Percentiles rank a stretch among this genome's conserved stretches.
These are phyloP conservation scores for Rhingia campestris DNA, from an alignment of 2,888 invertebrate genomes.

Conservation along the genomic window DNA sequence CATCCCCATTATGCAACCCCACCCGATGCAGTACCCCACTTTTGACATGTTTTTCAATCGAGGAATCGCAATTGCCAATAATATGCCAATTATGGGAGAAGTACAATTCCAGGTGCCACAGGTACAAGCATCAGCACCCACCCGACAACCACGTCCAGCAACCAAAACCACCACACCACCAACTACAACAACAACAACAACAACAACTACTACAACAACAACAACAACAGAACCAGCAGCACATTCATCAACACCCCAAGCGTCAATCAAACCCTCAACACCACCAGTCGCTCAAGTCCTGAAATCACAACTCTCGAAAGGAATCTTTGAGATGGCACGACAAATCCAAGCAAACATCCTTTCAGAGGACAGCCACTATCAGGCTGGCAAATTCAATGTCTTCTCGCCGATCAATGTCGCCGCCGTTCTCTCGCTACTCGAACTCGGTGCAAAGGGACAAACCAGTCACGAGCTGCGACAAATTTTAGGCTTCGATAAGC, in stretches of 20 bases:
- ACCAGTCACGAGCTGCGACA: constrained; percentile 87
- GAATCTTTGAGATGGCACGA: constrained; percentile 71
- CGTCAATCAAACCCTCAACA: constrained; percentile 45
- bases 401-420: constrained; percentile 88
- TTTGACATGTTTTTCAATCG: constrained; percentile 49
- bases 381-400: constrained; percentile 80
- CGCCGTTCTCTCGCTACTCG: constrained; percentile 86
- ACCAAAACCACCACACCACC: background rate
- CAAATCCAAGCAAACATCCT: constrained; percentile 61
- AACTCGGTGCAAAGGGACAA: constrained; percentile 87
- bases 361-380: constrained; percentile 30
- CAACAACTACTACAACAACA: constrained; percentile 15
- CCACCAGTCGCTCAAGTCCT: constrained; percentile 29
- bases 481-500: constrained; percentile 83
- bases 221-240: background rate
- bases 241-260: constrained; percentile 21
- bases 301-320: constrained; percentile 50
- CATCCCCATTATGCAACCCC: background rate
- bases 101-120: constrained; percentile 39
- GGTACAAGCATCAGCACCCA: constrained; percentile 10
- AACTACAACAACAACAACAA: constrained; percentile 2
- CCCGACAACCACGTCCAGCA: constrained; percentile 1
- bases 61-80: constrained; percentile 1
- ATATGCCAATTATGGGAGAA: constrained; percentile 38
- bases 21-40: constrained; percentile 29